Evolutionary conservation across 1,140 invertebrate species (phyloP).

Genomic region (Drosophila malerkotliana): DNA sequence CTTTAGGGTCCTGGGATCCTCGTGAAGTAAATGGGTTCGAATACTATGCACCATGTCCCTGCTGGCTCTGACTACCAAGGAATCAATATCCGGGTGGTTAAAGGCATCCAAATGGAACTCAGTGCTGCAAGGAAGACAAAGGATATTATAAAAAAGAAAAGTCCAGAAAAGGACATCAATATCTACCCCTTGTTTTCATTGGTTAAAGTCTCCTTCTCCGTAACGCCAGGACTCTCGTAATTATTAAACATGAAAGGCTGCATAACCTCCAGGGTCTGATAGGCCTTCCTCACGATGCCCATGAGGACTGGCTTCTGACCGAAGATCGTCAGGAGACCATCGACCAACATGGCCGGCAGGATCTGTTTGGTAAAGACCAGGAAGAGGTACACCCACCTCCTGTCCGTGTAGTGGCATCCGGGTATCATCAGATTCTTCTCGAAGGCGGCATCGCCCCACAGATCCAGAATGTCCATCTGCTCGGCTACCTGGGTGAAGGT

Average conservation of each 20-base stretch:
- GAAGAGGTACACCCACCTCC: slow-evolving; percentile 58
- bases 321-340: slow-evolving; percentile 41
- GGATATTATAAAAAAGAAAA: not conserved
- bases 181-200: slow-evolving; percentile 23
- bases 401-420: slow-evolving; percentile 53
- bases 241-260: slow-evolving; percentile 77
- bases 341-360: slow-evolving; percentile 58
- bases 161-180: not conserved
- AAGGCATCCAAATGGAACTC: slow-evolving; percentile 36
- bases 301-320: slow-evolving; percentile 53
- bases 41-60: slow-evolving; percentile 60
- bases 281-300: slow-evolving; percentile 59
- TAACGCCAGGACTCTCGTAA: slow-evolving; percentile 61
- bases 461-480: slow-evolving; percentile 39
- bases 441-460: slow-evolving; percentile 55
- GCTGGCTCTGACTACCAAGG: slow-evolving; percentile 8
- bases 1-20: slow-evolving; percentile 48
- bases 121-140: slow-evolving; percentile 27
- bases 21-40: slow-evolving; percentile 50
- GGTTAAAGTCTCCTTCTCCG: slow-evolving; percentile 22
- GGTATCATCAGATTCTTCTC: slow-evolving; percentile 60
- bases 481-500: slow-evolving; percentile 55
- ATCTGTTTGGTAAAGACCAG: slow-evolving; percentile 65
- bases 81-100: not conserved
- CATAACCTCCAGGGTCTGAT: slow-evolving; percentile 71